Evolutionary conservation across 2,113 vertebrate species (phyloP).

Genomic region (Vanacampus margaritifer): DNA sequence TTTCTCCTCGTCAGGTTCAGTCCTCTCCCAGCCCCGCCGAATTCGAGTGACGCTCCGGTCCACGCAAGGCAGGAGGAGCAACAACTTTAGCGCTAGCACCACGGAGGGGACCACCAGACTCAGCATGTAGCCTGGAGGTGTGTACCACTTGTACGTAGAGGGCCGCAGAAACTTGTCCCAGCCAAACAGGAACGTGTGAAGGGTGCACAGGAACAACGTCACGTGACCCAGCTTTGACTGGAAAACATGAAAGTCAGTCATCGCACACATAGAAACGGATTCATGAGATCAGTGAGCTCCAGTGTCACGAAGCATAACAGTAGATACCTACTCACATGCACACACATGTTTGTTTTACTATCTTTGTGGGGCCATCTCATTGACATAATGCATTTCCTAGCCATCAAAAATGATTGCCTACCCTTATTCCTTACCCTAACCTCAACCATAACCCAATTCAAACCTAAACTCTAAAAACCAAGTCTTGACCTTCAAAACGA

Average conservation of each 20-base stretch:
- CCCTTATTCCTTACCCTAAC: too few species aligned
- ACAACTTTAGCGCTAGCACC: slow-evolving; percentile 79
- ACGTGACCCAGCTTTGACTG: slow-evolving; percentile 92
- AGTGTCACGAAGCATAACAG: too few species aligned
- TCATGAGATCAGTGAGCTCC: neutral
- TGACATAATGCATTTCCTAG: too few species aligned
- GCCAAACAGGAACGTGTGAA: slow-evolving; percentile 80
- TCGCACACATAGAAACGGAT: neutral
- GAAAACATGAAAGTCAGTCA: slow-evolving; percentile 31
- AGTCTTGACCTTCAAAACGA: too few species aligned
- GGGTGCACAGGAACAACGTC: slow-evolving; percentile 82
- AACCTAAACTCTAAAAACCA: too few species aligned
- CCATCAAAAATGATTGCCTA: too few species aligned
- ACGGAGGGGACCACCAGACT: slow-evolving; percentile 79
- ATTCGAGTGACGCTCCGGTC: slow-evolving; percentile 79
- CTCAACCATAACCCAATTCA: too few species aligned
- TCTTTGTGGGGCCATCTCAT: too few species aligned
- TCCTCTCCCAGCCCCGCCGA: slow-evolving; percentile 87
- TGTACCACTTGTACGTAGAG: slow-evolving; percentile 75
- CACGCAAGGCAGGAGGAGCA: slow-evolving; percentile 83
- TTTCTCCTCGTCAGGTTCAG: slow-evolving; percentile 17
- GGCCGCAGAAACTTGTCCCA: slow-evolving; percentile 74
- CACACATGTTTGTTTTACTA: too few species aligned
- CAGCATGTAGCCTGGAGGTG: slow-evolving; percentile 75
- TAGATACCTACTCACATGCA: too few species aligned